phyloP scores from a whole-genome alignment of 2,113 vertebrate genomes.

The Tyrannus savana region DNA sequence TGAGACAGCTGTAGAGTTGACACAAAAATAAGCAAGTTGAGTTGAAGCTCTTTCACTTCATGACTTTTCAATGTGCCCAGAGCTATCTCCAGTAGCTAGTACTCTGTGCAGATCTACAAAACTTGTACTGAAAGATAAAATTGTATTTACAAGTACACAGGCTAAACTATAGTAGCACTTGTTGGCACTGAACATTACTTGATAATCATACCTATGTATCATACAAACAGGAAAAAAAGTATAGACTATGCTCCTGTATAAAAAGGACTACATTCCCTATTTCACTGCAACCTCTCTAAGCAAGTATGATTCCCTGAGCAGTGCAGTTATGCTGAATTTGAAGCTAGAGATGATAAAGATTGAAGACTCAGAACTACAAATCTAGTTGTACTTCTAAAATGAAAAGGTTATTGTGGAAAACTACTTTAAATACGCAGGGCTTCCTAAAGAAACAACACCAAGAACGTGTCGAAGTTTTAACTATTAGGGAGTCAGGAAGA shows the following conservation, averaged over 20 bases:
- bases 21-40: not conserved
- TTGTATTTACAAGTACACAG: not conserved
- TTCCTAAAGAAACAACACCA: not conserved
- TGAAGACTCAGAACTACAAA: not conserved
- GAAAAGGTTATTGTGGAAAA: conserved; percentile 9
- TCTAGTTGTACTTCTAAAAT: not conserved
- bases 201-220: conserved; percentile 1
- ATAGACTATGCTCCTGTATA: not conserved
- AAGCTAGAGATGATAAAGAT: not conserved
- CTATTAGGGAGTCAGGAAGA: not conserved
- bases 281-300: not conserved
- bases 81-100: not conserved
- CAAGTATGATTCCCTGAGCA: not conserved
- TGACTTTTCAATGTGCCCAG: not conserved
- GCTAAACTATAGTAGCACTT: not conserved
- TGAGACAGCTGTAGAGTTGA: not conserved
- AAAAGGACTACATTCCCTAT: not conserved
- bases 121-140: not conserved
- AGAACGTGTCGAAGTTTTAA: not conserved
- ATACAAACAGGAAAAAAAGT: not conserved
- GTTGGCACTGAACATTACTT: not conserved
- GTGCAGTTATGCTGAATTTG: not conserved
- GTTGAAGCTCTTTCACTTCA: conserved; percentile 1
- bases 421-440: not conserved
- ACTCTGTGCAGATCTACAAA: not conserved